Evolutionary conservation across 2,888 invertebrate species (phyloP).

Genomic region (Drosophila prolongata): DNA sequence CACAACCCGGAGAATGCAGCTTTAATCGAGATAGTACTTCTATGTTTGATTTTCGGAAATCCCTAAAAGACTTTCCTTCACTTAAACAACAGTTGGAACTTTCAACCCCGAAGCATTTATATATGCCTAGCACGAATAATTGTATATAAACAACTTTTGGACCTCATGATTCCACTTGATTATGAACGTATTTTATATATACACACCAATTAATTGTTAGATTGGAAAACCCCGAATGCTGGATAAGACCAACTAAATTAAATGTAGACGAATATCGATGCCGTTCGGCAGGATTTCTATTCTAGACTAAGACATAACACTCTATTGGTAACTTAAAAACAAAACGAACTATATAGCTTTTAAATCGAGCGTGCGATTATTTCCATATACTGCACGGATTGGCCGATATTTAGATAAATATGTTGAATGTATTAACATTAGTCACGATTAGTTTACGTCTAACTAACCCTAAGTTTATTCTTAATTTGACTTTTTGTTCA

Average conservation of each 20-base stretch:
- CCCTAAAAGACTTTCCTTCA: constrained; percentile 1
- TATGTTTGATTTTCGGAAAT: background rate
- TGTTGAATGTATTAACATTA: constrained; percentile 53
- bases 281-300: constrained; percentile 34
- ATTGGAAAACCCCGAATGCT: constrained; percentile 65
- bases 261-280: constrained; percentile 47
- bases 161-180: constrained; percentile 74
- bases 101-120: constrained; percentile 17
- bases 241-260: constrained; percentile 79
- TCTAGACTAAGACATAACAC: constrained; percentile 24
- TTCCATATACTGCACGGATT: background rate
- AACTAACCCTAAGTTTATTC: constrained; percentile 21
- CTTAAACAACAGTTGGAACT: constrained; percentile 2
- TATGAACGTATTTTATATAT: constrained; percentile 41
- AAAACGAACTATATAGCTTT: constrained; percentile 58
- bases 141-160: constrained; percentile 70
- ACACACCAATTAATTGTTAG: constrained; percentile 58
- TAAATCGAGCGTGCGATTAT: constrained; percentile 43
- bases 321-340: constrained; percentile 30
- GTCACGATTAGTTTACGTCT: constrained; percentile 33
- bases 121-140: constrained; percentile 36
- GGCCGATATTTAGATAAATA: constrained; percentile 26
- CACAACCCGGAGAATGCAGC: constrained; percentile 25
- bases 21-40: constrained; percentile 43
- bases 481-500: constrained; percentile 29